Conservation (phyloP, 2,888 invertebrate species). For the Melanotus villosus region DNA sequence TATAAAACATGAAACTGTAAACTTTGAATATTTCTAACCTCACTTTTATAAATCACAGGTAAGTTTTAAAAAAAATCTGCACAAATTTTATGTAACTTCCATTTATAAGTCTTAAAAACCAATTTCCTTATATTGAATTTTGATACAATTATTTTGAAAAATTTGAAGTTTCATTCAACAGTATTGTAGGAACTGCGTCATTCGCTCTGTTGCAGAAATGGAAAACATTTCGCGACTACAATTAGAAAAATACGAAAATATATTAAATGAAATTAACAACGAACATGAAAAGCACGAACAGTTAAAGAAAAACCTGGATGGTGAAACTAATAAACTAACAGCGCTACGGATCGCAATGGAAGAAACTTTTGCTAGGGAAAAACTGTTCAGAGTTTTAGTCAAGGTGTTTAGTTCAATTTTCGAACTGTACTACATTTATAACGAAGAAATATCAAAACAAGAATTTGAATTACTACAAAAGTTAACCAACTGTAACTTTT, state of each 20-base stretch:
- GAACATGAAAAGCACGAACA: constrained; percentile 57
- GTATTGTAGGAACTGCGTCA: too few species aligned
- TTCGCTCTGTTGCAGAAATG: too few species aligned
- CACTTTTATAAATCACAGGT: too few species aligned
- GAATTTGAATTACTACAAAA: constrained; percentile 45
- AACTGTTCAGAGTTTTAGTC: constrained; percentile 58
- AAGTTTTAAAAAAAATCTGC: too few species aligned
- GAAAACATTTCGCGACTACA: constrained; percentile 53
- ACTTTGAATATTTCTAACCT: too few species aligned
- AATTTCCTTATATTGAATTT: too few species aligned
- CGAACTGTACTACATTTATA: constrained; percentile 57
- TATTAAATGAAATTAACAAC: constrained; percentile 59
- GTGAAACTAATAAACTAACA: constrained; percentile 56
- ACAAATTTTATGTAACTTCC: too few species aligned
- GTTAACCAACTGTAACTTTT: constrained; percentile 56
- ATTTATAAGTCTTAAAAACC: too few species aligned
- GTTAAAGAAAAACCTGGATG: constrained; percentile 54
- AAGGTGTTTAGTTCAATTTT: constrained; percentile 60
- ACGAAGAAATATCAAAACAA: constrained; percentile 51
- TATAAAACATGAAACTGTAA: too few species aligned
- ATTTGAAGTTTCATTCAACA: too few species aligned
- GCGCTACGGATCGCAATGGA: constrained; percentile 52
- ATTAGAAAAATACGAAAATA: constrained; percentile 56
- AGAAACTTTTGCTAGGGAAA: constrained; percentile 48
- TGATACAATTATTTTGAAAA: too few species aligned